Evolutionary conservation across 2,113 vertebrate species (phyloP).

Genomic region (Tinamus guttatus): DNA sequence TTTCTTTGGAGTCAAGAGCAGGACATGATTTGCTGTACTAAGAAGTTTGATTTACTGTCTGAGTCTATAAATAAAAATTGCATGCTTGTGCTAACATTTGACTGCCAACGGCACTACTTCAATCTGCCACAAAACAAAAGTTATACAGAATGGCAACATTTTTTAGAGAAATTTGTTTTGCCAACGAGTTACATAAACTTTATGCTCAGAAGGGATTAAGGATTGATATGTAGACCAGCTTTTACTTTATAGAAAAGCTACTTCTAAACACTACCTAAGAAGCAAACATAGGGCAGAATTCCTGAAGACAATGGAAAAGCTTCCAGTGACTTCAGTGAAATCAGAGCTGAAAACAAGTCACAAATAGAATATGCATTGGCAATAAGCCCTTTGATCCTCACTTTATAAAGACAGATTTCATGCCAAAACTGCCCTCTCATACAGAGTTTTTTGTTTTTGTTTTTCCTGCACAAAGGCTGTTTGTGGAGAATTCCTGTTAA

Average conservation of each 20-base stretch:
- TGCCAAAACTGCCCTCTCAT: background rate
- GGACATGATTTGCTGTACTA: background rate
- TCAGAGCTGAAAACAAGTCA: background rate
- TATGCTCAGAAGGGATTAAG: background rate
- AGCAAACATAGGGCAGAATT: background rate
- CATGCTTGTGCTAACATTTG: background rate
- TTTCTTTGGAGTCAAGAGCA: background rate
- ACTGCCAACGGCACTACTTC: background rate
- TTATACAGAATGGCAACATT: background rate
- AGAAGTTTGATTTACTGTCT: background rate
- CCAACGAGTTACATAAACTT: background rate
- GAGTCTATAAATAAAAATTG: background rate
- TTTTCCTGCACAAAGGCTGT: background rate
- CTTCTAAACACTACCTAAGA: background rate
- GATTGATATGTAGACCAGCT: background rate
- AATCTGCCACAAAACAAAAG: background rate
- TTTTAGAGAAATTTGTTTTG: slow-evolving; percentile 9
- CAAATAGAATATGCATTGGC: background rate
- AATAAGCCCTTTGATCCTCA: background rate
- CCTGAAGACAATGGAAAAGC: background rate
- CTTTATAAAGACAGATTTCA: background rate
- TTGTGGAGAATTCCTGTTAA: background rate
- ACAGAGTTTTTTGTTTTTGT: background rate
- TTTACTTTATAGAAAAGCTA: background rate
- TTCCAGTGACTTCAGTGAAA: background rate